A percentile compares a stretch with the other conserved stretches of the same genome.
Evolutionary conservation across 2,797 vertebrate species (phyloP).

Genomic region (Psittacula derbiana): DNA sequence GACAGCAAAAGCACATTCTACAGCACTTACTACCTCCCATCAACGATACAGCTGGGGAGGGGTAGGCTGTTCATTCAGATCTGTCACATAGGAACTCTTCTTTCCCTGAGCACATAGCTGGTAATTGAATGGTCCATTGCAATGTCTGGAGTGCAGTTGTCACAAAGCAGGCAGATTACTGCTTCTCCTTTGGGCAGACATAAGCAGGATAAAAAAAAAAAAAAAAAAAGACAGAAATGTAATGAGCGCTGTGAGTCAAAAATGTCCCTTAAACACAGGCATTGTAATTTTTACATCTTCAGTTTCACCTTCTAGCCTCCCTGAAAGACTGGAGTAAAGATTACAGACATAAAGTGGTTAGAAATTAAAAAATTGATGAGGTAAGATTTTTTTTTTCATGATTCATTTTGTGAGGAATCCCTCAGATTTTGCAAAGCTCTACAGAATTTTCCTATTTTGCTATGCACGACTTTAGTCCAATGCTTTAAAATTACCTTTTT

Average conservation of each 20-base stretch:
- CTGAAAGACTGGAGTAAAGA: background rate
- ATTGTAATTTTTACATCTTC: background rate
- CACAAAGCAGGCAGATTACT: background rate
- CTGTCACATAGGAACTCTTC: background rate
- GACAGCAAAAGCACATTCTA: background rate
- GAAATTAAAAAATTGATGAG: background rate
- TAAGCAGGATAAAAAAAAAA: background rate
- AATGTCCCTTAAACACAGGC: background rate
- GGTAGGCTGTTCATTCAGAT: background rate
- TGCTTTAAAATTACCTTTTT: background rate
- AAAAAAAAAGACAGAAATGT: background rate
- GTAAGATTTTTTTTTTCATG: background rate
- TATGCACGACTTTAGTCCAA: background rate
- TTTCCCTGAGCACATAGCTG: background rate
- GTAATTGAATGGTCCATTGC: background rate
- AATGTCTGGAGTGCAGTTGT: background rate
- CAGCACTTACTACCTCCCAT: background rate
- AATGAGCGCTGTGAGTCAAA: background rate
- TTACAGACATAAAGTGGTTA: background rate
- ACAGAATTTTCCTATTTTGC: background rate
- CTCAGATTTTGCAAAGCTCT: background rate
- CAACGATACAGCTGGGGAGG: background rate
- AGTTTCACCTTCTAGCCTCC: background rate
- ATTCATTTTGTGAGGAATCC: background rate
- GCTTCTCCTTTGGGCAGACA: background rate